These are phyloP conservation scores for Lasioglossum albipes DNA, from an alignment of 1,140 invertebrate genomes.

Conservation along the genomic window DNA sequence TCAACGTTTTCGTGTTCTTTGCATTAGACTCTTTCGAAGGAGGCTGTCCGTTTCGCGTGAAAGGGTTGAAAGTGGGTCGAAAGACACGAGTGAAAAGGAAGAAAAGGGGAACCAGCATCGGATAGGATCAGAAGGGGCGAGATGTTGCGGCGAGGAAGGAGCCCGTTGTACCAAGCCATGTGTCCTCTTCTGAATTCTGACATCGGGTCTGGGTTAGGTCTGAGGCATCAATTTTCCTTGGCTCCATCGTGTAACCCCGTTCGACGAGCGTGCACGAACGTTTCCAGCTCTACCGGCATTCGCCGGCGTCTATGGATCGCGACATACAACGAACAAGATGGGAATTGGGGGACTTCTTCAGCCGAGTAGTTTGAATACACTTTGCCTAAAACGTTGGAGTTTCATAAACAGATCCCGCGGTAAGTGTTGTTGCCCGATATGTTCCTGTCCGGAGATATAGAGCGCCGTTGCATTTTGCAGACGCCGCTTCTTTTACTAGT, in stretches of 20 bases:
- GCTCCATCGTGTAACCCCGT: conserved; percentile 50
- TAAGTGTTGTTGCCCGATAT: conserved; percentile 40
- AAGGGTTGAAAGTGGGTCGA: not conserved
- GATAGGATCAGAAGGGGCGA: conserved; percentile 9
- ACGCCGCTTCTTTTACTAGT: not conserved
- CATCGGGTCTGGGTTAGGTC: conserved; percentile 39
- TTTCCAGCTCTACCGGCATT: conserved; percentile 58
- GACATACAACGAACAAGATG: conserved; percentile 58
- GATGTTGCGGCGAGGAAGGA: conserved; percentile 19
- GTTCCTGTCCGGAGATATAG: conserved; percentile 13
- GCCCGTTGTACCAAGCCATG: conserved; percentile 13
- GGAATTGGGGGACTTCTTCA: conserved; percentile 60
- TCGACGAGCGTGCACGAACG: conserved; percentile 54
- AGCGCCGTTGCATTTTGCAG: conserved; percentile 38
- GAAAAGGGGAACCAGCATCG: not conserved
- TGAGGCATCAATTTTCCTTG: conserved; percentile 59
- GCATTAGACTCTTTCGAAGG: not conserved
- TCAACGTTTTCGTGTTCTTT: no score
- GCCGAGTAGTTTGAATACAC: conserved; percentile 61
- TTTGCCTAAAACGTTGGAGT: conserved; percentile 61
- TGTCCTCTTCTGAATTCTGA: conserved; percentile 38
- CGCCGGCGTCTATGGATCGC: conserved; percentile 47
- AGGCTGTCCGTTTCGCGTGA: not conserved
- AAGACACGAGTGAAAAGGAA: conserved; percentile 9
- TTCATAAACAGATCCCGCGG: conserved; percentile 37